Evolutionary conservation across 2,113 vertebrate genomes (phyloP), one percentile per base, ranked within the genome.

Genomic region (Cygnus atratus): DNA sequence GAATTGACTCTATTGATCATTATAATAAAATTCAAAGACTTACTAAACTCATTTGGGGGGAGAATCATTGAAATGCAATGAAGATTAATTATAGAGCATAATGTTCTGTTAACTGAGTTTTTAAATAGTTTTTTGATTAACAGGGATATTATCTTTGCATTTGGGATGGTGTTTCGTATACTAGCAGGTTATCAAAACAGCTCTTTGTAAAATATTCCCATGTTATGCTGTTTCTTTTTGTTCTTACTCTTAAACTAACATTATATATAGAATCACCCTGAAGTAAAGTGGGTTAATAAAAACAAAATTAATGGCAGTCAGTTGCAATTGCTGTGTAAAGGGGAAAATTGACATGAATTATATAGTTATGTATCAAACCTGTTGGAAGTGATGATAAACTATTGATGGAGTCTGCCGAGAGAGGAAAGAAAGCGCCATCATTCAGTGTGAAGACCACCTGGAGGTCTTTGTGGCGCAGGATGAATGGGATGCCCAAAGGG

Each of bases 121-220:
- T 98, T 97, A 98, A 98, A 97, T 97, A 98, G 97, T 98, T 97
- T 98, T 98, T 98, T 98, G 96, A 98, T 98, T 98, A 98, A 96
- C 97, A 96, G 91, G 95, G 95, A 92, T 98, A 97, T 98, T 97
- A 96, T 97, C 97, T 97, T 95, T 97, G 72, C 90, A 92, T 97
- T 97, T 96, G 88, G 95, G 90, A 95, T 96, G 91, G 92, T 84
- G 92, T 94, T 97, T 97, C 86, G 48, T 76, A 75, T 77, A 86
- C 96, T 90, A 92, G 82, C 87, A 96, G 93, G 91, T 97, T 97
- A 92, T 95, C 96, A 96, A 93, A 97, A 96, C 81, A 46, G 92
- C 94, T 96, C 84, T 84, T 84, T 90, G 70, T 37, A 82, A 91
- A 84, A 85, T 92, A 92, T 58, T 89, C 82, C 81, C 18, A 6